Evolutionary conservation across 1,140 invertebrate genomes (phyloP).

Genomic region (Drosophila repleta): DNA sequence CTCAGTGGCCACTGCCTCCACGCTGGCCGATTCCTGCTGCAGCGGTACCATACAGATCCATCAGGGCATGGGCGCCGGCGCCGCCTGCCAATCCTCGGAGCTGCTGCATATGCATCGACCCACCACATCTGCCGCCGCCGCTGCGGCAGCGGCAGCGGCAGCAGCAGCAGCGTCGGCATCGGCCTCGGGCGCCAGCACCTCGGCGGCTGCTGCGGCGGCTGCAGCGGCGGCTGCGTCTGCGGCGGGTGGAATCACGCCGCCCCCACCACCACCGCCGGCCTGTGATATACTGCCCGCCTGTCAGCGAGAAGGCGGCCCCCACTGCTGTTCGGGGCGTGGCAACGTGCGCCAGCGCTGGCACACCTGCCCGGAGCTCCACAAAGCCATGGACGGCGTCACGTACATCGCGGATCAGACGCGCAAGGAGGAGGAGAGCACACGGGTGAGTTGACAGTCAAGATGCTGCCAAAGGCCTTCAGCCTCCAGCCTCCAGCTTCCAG

Average conservation of each 20-base stretch:
- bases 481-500: not conserved
- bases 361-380: constrained; percentile 95
- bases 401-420: constrained; percentile 97
- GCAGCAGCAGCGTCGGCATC: constrained; percentile 24
- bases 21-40: constrained; percentile 79
- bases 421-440: constrained; percentile 95
- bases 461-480: not conserved
- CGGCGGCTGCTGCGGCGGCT: constrained; percentile 43
- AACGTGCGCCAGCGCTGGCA: constrained; percentile 89
- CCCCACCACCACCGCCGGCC: constrained; percentile 61
- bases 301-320: constrained; percentile 75
- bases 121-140: constrained; percentile 33
- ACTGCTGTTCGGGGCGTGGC: constrained; percentile 73
- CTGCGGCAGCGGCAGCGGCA: constrained; percentile 27
- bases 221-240: constrained; percentile 44
- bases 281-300: constrained; percentile 78
- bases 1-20: constrained; percentile 80
- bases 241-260: constrained; percentile 40
- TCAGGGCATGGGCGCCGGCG: constrained; percentile 75
- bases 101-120: constrained; percentile 52
- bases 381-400: constrained; percentile 95
- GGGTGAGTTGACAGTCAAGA: constrained; percentile 86
- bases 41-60: constrained; percentile 79
- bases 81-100: constrained; percentile 73
- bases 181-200: constrained; percentile 24